Evolutionary conservation across 2,888 invertebrate genomes (phyloP), one percentile per base, ranked within the genome.

Genomic region (Cantharis rufa): DNA sequence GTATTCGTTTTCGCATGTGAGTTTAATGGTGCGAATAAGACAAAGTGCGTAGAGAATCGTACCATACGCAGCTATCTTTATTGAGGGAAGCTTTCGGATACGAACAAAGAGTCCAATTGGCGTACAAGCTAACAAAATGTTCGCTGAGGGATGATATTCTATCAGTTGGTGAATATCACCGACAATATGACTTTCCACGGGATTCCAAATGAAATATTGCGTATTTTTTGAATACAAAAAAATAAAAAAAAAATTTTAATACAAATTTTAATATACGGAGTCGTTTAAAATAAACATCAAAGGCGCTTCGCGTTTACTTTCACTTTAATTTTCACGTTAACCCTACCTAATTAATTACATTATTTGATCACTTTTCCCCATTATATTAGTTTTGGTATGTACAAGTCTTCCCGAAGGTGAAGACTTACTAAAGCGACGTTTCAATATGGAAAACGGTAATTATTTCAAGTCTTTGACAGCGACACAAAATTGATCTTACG

Each of bases 11-110:
- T 68, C 71, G 75, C 75, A 75, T 75, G 71, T 71, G 63, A 62
- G 75, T 69, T 71, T 71, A 75, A 75, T 75, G 75, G 75, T 62
- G 62, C 62, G 75, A 64, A 71, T 69, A 75, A 71, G 75, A 75
- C 75, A 75, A 71, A 75, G 71, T 75, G 68, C 32, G 21, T 61
- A 70, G 66, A 32, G 69, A 69, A 75, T 71, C 28, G 63, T n/a
- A 32, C 64, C 27, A 64, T 16, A 28, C 61, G 69, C 62, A 74
- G 63, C 74, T 16, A 28, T 72, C 72, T 68, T 48, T 72, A 16
- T 66, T 72, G 15, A n/a, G 61, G 68, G 32, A 62, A 62, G 66
- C 24, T 66, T 24, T 24, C 21, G 28, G 73, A 68, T 24, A 69
- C 70, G 70, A 74, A 74, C 70, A 74, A 70, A 74, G 74, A 63